Evolutionary conservation across 2,797 vertebrate species (phyloP), one percentile per base, ranked within the genome.

Genomic region (Chaunax sp.): DNA sequence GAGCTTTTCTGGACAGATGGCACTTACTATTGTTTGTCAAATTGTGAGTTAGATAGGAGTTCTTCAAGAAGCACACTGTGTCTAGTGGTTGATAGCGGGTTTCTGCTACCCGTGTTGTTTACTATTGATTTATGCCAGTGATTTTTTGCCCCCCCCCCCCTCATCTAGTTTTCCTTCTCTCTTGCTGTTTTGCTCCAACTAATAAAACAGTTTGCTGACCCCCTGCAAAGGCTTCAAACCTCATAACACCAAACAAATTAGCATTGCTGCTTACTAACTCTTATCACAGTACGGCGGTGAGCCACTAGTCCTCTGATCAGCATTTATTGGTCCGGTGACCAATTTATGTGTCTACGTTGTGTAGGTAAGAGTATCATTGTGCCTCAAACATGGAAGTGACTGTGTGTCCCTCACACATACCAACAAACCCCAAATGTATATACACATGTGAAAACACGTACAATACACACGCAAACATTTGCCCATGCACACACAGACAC

Each of bases 331-430:
- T 90, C 83, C 18, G 10, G 35, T 4, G 87, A 72, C 82, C 82
- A 78, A 72, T 89, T 62, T 38, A 83, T 87, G 86, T 75, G 45
- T 84, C 80, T 80, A 82, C 66, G 64, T 85, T 90, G 75, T 84
- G 85, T 89, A 77, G 84, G 77, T 90, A 87, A 87, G 89, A 88
- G 89, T 91, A 83, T 91, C 87, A 85, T 73, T 89, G 91, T 93
- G 91, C 92, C 92, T 93, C 89, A 89, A 92, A 85, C 74, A 87
- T 85, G 75, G 81, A 90, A 89, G 87, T 90, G 84, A 87, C 90
- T 89, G 84, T 86, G 81, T 88, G 68, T 83, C 80, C 44, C 68
- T 55, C 81, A 83, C 78, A 81, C 74, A 77, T 71, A 77, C 79
- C 72, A 80, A 85, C 77, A 84, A 81, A 85, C 75, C 38, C 69